Percentiles rank a stretch among this genome's conserved stretches.
These are phyloP conservation scores for Uloborus diversus DNA, from an alignment of 1,140 invertebrate species.

Conservation along the genomic window DNA sequence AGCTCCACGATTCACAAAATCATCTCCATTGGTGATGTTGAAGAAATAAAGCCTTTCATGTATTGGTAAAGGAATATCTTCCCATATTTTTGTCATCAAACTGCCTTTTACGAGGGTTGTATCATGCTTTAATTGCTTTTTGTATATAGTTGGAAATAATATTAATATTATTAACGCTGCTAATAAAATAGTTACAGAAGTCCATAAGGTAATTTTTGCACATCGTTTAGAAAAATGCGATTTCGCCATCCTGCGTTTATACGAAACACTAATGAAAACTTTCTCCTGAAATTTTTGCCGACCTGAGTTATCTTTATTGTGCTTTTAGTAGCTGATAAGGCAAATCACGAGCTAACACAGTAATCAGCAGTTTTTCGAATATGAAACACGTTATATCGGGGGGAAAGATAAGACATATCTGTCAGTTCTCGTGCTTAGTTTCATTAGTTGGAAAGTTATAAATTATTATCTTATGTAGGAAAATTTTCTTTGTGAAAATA, in stretches of 20 bases:
- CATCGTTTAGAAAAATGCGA: conserved; percentile 10
- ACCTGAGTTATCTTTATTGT: too few relatives aligned
- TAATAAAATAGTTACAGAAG: background rate
- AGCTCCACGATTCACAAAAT: conserved; percentile 80
- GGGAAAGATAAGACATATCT: too few relatives aligned
- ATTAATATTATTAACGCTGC: conserved; percentile 73
- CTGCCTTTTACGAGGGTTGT: conserved; percentile 1
- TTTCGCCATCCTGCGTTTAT: conserved; percentile 2
- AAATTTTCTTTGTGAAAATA: too few relatives aligned
- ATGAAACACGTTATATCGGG: too few relatives aligned
- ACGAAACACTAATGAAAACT: too few relatives aligned
- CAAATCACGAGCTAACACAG: too few relatives aligned
- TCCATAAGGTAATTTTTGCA: conserved; percentile 3
- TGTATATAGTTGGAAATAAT: conserved; percentile 25
- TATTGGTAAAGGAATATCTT: conserved; percentile 66
- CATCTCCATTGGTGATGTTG: conserved; percentile 90
- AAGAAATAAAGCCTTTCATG: conserved; percentile 73
- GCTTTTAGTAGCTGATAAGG: too few relatives aligned
- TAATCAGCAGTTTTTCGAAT: too few relatives aligned
- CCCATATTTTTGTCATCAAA: conserved; percentile 63
- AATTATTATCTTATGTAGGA: too few relatives aligned
- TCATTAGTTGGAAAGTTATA: too few relatives aligned
- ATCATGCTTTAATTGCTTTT: conserved; percentile 2
- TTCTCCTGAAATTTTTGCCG: too few relatives aligned
- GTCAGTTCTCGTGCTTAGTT: too few relatives aligned